phyloP scores from a whole-genome alignment of 2,797 vertebrate genomes.

The Xenopus petersii region DNA sequence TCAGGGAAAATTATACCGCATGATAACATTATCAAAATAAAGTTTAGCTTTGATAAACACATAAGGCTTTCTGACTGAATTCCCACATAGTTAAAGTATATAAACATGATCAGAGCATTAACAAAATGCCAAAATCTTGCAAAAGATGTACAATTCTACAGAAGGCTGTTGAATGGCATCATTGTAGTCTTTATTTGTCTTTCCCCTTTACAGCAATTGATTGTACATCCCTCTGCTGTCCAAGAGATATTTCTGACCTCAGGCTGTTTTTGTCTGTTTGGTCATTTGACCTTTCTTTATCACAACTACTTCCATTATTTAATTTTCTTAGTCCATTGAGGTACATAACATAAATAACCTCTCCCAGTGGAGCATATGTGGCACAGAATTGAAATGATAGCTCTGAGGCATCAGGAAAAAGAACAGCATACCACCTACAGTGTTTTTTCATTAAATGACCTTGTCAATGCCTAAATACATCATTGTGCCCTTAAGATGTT shows the following conservation, averaged over 20 bases:
- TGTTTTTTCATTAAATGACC: slow-evolving; percentile 6
- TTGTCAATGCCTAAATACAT: slow-evolving; percentile 10
- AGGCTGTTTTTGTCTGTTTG: neutral
- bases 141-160: no score
- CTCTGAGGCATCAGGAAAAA: neutral
- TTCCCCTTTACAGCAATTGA: slow-evolving; percentile 5
- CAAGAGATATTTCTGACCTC: neutral
- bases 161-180: neutral
- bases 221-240: slow-evolving; percentile 4
- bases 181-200: slow-evolving; percentile 6
- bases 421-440: neutral
- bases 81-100: no score
- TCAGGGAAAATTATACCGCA: no score
- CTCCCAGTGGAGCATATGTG: slow-evolving; percentile 1
- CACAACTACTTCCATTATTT: slow-evolving; percentile 24
- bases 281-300: slow-evolving; percentile 23
- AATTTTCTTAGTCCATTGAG: slow-evolving; percentile 31
- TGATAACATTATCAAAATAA: no score
- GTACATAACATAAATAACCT: slow-evolving; percentile 21
- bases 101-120: no score
- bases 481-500: neutral
- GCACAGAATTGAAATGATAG: slow-evolving; percentile 13
- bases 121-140: no score
- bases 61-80: no score
- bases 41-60: no score